phyloP scores from a whole-genome alignment of 2,888 invertebrate species.

The Cryptus viduatorius region DNA sequence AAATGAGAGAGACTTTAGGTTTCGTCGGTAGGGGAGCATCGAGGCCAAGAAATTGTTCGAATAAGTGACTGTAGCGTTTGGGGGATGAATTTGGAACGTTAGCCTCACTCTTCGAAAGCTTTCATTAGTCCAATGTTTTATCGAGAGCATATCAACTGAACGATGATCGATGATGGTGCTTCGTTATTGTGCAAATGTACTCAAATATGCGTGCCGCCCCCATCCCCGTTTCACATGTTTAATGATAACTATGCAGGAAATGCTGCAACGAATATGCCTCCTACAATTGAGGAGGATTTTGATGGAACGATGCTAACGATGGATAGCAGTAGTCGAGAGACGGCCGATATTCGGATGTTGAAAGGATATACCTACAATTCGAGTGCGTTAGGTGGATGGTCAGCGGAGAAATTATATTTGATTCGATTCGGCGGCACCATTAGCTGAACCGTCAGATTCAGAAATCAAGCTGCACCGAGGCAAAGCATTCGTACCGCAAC shows the following conservation, averaged over 20 bases:
- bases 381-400: neutral
- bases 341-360: conserved; percentile 23
- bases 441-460: neutral
- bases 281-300: neutral
- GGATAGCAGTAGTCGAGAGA: neutral
- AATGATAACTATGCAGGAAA: conserved; percentile 27
- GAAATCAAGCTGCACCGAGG: neutral
- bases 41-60: conserved; percentile 28
- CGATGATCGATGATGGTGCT: conserved; percentile 73
- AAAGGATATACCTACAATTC: conserved; percentile 5
- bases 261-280: conserved; percentile 22
- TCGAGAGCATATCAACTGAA: conserved; percentile 67
- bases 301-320: conserved; percentile 28
- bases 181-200: conserved; percentile 57
- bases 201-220: conserved; percentile 46
- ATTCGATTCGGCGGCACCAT: conserved; percentile 4
- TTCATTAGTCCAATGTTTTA: conserved; percentile 72
- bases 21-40: conserved; percentile 28
- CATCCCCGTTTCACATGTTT: neutral
- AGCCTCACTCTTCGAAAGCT: conserved; percentile 51
- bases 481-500: conserved; percentile 32
- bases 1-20: conserved; percentile 26
- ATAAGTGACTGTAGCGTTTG: conserved; percentile 18
- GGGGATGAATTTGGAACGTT: neutral
- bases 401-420: conserved; percentile 50